Percentiles rank a stretch among this genome's conserved stretches.
These are phyloP conservation scores for Cheilosia urbana DNA, from an alignment of 2,888 invertebrate species.

Conservation along the genomic window DNA sequence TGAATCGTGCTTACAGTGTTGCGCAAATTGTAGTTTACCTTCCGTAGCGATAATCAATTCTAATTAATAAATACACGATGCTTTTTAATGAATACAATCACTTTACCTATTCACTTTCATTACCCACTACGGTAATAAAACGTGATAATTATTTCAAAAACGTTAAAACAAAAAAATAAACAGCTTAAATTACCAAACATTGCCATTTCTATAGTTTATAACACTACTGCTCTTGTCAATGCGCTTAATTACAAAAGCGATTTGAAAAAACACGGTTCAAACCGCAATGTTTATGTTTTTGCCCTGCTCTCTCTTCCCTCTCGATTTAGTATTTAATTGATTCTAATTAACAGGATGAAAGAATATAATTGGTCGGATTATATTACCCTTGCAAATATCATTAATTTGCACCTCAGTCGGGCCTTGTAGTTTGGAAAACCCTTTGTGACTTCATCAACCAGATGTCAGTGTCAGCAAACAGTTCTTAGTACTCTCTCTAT, in stretches of 20 bases:
- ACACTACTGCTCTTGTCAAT: neutral
- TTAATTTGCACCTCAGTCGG: conserved; percentile 8
- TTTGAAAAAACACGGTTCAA: conserved; percentile 22
- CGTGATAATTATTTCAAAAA: conserved; percentile 5
- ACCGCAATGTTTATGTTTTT: conserved; percentile 20
- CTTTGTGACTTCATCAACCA: conserved; percentile 7
- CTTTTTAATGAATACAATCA: neutral
- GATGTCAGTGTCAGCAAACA: neutral
- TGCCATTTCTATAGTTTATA: neutral
- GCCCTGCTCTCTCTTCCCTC: neutral
- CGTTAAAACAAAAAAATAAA: conserved; percentile 4
- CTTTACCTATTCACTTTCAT: conserved; percentile 3
- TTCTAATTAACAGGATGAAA: conserved; percentile 18
- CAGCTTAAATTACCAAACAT: neutral
- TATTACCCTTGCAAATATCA: conserved; percentile 1
- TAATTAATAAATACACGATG: neutral
- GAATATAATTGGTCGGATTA: neutral
- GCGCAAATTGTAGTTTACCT: too few species aligned
- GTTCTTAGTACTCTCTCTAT: neutral
- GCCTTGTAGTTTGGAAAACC: conserved; percentile 12
- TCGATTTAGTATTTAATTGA: conserved; percentile 18
- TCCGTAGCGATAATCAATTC: too few species aligned
- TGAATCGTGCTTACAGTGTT: too few species aligned
- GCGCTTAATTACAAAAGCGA: neutral
- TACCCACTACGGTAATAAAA: neutral